A percentile compares a stretch with the other conserved stretches of the same genome.
phyloP scores from a whole-genome alignment of 2,888 invertebrate genomes.

The Agonum fuliginosum region DNA sequence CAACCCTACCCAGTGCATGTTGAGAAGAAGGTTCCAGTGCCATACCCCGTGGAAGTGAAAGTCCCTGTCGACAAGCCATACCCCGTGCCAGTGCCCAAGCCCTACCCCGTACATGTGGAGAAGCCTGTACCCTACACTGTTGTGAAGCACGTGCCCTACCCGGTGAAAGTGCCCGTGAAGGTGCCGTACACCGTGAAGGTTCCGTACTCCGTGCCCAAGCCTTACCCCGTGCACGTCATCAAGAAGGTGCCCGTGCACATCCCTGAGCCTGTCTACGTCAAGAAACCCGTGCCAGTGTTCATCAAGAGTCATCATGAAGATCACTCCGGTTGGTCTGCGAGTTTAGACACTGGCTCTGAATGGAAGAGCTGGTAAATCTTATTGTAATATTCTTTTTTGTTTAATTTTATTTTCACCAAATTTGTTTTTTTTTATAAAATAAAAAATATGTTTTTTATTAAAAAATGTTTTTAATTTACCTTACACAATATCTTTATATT shows the following conservation, averaged over 20 bases:
- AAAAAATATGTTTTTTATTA: slow-evolving; percentile 7
- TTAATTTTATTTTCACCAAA: background rate
- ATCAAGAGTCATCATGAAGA: slow-evolving; percentile 65
- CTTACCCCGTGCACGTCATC: slow-evolving; percentile 11
- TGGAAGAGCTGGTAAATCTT: slow-evolving; percentile 41
- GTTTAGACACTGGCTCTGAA: slow-evolving; percentile 61
- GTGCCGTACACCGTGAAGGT: slow-evolving; percentile 21
- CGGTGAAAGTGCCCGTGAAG: slow-evolving; percentile 49
- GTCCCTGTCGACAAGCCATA: slow-evolving; percentile 74
- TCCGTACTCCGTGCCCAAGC: background rate
- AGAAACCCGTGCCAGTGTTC: slow-evolving; percentile 73
- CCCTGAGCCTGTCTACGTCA: slow-evolving; percentile 65
- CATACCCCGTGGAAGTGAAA: slow-evolving; percentile 61
- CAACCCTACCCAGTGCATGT: slow-evolving; percentile 71
- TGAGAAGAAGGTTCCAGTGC: slow-evolving; percentile 64
- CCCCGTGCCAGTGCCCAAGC: slow-evolving; percentile 73
- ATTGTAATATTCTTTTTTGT: background rate
- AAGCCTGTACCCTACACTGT: slow-evolving; percentile 75
- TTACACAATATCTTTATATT: no score
- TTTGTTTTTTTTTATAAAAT: background rate
- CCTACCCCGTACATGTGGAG: slow-evolving; percentile 74
- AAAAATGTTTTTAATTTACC: no score
- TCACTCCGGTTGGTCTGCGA: slow-evolving; percentile 58
- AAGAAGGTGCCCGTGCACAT: slow-evolving; percentile 29
- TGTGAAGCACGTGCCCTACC: slow-evolving; percentile 74